Evolutionary conservation across 1,140 invertebrate genomes (phyloP).

Genomic region (Diachasmimorpha longicaudata): DNA sequence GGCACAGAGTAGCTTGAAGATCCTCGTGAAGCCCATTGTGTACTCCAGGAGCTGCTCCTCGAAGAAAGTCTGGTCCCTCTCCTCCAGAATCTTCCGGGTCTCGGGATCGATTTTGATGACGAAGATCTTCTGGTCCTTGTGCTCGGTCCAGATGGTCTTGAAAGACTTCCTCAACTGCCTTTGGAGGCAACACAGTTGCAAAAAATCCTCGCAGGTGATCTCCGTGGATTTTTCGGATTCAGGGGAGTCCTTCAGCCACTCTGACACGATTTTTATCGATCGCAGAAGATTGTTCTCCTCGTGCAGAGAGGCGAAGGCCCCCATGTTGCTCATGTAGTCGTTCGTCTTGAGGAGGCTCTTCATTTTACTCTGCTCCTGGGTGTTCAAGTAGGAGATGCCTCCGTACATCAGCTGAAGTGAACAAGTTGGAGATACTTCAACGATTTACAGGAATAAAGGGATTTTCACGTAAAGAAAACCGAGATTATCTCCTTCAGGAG

Average conservation of each 20-base stretch:
- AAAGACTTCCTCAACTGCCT: slow-evolving; percentile 64
- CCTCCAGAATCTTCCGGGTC: slow-evolving; percentile 42
- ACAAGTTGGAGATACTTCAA: slow-evolving; percentile 21
- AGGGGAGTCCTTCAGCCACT: slow-evolving; percentile 57
- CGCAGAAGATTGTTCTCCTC: slow-evolving; percentile 60
- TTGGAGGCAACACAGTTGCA: slow-evolving; percentile 60
- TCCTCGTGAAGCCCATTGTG: slow-evolving; percentile 71
- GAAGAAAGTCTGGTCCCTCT: slow-evolving; percentile 54
- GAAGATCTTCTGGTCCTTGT: slow-evolving; percentile 42
- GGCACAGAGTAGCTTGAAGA: slow-evolving; percentile 68
- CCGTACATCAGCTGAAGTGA: slow-evolving; percentile 69
- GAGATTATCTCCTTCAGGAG: too few species aligned
- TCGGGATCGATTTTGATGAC: slow-evolving; percentile 49
- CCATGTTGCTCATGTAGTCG: slow-evolving; percentile 37
- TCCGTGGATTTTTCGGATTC: slow-evolving; percentile 32
- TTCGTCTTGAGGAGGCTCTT: slow-evolving; percentile 44
- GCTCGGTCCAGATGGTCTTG: slow-evolving; percentile 58
- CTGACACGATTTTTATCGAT: slow-evolving; percentile 40
- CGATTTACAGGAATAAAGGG: too few species aligned
- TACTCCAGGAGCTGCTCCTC: slow-evolving; percentile 59
- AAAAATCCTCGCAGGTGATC: slow-evolving; percentile 29
- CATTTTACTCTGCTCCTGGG: slow-evolving; percentile 57
- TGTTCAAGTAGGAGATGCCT: slow-evolving; percentile 72
- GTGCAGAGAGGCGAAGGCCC: slow-evolving; percentile 37
- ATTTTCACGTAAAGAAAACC: too few species aligned